Evolutionary conservation across 1,140 invertebrate species (phyloP).

Genomic region (Aricia agestis): DNA sequence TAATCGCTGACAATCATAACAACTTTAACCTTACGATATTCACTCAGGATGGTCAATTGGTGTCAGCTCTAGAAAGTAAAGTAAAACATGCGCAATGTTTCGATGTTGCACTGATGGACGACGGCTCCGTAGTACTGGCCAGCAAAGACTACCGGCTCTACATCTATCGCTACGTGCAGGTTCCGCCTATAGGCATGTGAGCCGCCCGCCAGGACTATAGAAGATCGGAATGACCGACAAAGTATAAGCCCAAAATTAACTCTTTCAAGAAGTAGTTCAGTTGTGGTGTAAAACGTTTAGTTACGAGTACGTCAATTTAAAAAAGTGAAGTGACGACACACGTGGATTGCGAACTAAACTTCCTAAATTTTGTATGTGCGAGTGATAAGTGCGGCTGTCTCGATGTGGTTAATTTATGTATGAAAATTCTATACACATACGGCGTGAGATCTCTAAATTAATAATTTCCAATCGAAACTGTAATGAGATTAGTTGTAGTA

Average conservation of each 20-base stretch:
- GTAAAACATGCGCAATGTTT: conserved; percentile 99
- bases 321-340: conserved; percentile 49
- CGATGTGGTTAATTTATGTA: conserved; percentile 60
- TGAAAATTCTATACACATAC: conserved; percentile 46
- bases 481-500: conserved; percentile 75
- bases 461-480: conserved; percentile 68
- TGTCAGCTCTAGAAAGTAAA: conserved; percentile 98
- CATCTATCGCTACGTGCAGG: conserved; percentile 97
- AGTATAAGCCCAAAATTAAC: conserved; percentile 53
- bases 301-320: conserved; percentile 63
- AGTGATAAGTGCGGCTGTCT: conserved; percentile 61
- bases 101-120: conserved; percentile 99
- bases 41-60: conserved; percentile 95
- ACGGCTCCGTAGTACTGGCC: conserved; percentile 98
- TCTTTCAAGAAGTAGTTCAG: conserved; percentile 42
- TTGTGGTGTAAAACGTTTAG: conserved; percentile 35
- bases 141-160: conserved; percentile 99
- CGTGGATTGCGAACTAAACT: conserved; percentile 47
- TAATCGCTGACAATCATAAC: conserved; percentile 99
- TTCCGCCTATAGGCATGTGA: conserved; percentile 91
- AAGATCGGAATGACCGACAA: conserved; percentile 61
- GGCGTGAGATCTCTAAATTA: conserved; percentile 61
- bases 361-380: conserved; percentile 52
- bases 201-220: conserved; percentile 54
- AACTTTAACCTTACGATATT: conserved; percentile 99